Base-by-base conservation (phyloP, 2,888 invertebrate species). In the Tiliacea aurago region DNA sequence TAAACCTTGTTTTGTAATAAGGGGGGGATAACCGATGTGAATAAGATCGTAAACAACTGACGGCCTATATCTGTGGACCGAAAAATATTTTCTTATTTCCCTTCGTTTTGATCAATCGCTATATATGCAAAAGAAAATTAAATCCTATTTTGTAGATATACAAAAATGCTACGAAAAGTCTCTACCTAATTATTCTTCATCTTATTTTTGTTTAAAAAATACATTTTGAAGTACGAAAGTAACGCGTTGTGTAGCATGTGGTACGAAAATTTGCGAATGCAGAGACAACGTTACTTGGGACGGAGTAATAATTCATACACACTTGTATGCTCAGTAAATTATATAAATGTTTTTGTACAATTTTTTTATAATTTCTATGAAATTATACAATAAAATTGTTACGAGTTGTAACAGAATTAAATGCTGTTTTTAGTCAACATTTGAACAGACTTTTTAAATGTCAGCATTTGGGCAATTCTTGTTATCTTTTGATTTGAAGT, bases 291-390 rank as follows among this genome's bases (percentile, higher is more conserved):
- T 80, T 51, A n/a, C 66, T 55, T 55, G 67, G 73, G 61, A 58
- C 56, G 11, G 37, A 61, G 65, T 47, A 70, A 70, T 68, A 61
- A 55, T 72, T 70, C 56, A 41, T 62, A 65, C 28, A 70, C 73
- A 78, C 72, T 76, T 84, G 59, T 64, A 70, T 55, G 23, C n/a
- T 53, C 41, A 47, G 59, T 65, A 66, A 81, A 73, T 84, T 81
- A 76, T 70, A 81, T 56, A 66, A 80, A 77, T 66, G 63, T 80
- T 53, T 63, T 80, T 59, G 55, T 62, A 47, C 23, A 62, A 64
- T 49, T 55, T 47, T 41, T 41, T 6, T 73, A 59, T 28, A 73
- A 65, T 47, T 37, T 51, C 45, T 58, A 41, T 47, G 41, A 59
- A 47, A 64, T 73, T 73, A 53, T 64, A 58, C 47, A 79, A 61